Base-by-base conservation (phyloP, 2,888 invertebrate species). In the Scrobipalpa atriplicella region DNA sequence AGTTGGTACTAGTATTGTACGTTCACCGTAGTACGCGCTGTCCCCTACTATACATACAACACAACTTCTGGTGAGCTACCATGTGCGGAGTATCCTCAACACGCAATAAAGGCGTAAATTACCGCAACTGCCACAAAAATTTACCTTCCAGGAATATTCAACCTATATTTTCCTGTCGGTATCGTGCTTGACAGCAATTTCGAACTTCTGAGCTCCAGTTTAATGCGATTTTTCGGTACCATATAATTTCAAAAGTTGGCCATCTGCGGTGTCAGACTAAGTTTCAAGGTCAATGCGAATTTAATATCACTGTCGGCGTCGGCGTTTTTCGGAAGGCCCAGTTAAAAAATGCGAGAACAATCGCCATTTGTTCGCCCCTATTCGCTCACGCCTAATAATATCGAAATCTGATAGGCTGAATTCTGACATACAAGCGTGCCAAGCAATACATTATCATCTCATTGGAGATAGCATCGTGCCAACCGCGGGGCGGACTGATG, bases 371-470 rank as follows among this genome's bases (percentile, higher is more conserved):
- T 51, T 61, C 29, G 39, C 39, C 38, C 38, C 58, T 58, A 9
- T 58, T 64, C 39, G 47, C 75, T 80, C 79, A 77, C 74, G 73
- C 70, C 79, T 83, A 83, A 81, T 81, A 81, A 84, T 84, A 82
- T 77, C 75, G 86, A 83, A 84, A 90, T 86, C 79, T 78, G 86
- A 87, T 86, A 86, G 82, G 79, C 73, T 73, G 69, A 76, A 76
- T 76, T 78, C 72, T 80, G 76, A 80, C 77, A 75, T 75, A 70
- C 71, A 74, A 74, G 68, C 84, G 83, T 90, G 92, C 92, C 92
- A 91, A 90, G 81, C 86, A 85, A 88, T 87, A 89, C 89, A 90
- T 90, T 90, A 91, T 80, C 87, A 87, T 88, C 85, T 84, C 82
- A 86, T 89, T 87, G 81, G 78, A 76, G 83, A 88, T 85, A 83